Conservation (phyloP, 2,113 vertebrate genomes). For the Daphoenositta chrysoptera region DNA sequence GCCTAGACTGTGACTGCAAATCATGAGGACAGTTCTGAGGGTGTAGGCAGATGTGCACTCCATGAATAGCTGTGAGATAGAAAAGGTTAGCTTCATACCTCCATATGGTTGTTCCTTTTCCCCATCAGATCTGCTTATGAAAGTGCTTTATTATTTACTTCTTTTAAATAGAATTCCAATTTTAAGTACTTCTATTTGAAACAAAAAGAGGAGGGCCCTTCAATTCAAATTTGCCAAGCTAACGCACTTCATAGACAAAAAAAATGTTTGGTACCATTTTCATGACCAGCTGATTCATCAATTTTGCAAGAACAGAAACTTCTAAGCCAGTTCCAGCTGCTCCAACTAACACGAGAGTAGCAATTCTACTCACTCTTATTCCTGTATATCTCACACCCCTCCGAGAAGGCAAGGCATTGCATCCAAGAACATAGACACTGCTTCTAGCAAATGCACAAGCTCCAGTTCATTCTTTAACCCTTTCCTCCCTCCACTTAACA, state of each 20-base stretch:
- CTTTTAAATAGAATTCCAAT: background rate
- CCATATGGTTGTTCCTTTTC: background rate
- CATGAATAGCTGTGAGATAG: background rate
- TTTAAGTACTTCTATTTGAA: background rate
- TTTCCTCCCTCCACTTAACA: background rate
- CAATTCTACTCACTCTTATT: background rate
- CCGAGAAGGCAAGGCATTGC: background rate
- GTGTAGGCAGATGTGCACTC: background rate
- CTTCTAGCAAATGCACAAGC: background rate
- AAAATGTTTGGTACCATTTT: background rate
- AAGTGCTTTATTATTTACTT: background rate
- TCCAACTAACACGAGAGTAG: background rate
- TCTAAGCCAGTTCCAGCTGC: background rate
- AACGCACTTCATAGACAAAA: background rate
- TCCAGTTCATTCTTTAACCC: background rate
- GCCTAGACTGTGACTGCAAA: background rate
- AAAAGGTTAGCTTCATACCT: background rate
- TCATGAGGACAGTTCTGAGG: background rate
- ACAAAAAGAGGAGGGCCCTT: background rate
- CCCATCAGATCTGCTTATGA: background rate
- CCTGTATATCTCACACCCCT: background rate
- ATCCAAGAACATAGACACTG: background rate
- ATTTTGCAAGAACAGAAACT: background rate
- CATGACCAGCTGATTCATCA: background rate
- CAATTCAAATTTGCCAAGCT: background rate